Evolutionary conservation across 2,797 vertebrate species (phyloP).

Genomic region (Betta splendens): DNA sequence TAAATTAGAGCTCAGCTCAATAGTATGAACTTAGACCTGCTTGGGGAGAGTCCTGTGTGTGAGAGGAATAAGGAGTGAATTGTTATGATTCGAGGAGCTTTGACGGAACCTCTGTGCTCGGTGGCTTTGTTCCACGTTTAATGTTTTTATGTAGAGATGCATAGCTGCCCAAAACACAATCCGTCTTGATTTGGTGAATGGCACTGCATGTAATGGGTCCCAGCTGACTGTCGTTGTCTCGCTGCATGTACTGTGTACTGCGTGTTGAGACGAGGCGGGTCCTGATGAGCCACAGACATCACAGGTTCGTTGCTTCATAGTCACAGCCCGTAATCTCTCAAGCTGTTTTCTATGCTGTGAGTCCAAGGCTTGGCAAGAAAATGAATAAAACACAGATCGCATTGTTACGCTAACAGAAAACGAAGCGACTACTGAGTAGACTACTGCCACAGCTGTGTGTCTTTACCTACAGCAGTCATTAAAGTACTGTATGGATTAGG

Average conservation of each 20-base stretch:
- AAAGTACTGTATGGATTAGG: conserved; percentile 19
- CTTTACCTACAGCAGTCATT: conserved; percentile 27
- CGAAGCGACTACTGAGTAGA: too few relatives aligned
- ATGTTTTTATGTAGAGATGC: conserved; percentile 31
- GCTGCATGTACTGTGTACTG: conserved; percentile 28
- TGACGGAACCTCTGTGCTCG: conserved; percentile 26
- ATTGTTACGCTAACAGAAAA: too few relatives aligned
- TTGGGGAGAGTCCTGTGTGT: conserved; percentile 14
- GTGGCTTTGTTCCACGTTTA: conserved; percentile 8
- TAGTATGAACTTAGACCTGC: conserved; percentile 5
- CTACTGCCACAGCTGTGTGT: conserved; percentile 3
- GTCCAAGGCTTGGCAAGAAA: too few relatives aligned
- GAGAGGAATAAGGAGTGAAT: conserved; percentile 11
- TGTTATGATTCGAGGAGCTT: conserved; percentile 24
- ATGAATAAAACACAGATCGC: too few relatives aligned
- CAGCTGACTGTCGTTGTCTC: conserved; percentile 39
- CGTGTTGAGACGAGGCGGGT: conserved; percentile 25
- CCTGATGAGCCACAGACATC: conserved; percentile 19
- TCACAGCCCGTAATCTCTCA: too few relatives aligned
- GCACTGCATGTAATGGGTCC: conserved; percentile 28
- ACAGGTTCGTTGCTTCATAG: conserved; percentile 11
- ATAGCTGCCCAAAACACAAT: conserved; percentile 44
- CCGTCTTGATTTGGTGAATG: conserved; percentile 42
- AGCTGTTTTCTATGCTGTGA: too few relatives aligned
- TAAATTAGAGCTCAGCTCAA: conserved; percentile 22